phyloP scores from a whole-genome alignment of 2,797 vertebrate genomes.

The Schizopygopsis pylzovi region DNA sequence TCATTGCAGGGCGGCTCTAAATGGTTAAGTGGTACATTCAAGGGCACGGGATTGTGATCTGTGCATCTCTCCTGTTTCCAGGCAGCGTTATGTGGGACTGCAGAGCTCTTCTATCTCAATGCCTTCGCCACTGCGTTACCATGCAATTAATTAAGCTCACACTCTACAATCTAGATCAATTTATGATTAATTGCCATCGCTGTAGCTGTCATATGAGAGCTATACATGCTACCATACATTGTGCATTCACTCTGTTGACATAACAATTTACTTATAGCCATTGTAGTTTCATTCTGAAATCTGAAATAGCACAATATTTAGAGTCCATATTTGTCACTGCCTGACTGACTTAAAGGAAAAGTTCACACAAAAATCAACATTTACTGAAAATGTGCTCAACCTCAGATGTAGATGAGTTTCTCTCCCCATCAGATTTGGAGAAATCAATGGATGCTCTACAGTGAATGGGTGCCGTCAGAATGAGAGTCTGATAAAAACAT shows the following conservation, averaged over 20 bases:
- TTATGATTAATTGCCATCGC: neutral
- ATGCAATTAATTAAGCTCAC: neutral
- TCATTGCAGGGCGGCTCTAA: too few relatives aligned
- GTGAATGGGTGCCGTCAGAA: neutral
- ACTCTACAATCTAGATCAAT: neutral
- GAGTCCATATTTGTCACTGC: neutral
- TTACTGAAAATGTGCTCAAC: too few relatives aligned
- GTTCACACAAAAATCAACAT: neutral
- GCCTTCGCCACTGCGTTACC: neutral
- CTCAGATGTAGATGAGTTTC: neutral
- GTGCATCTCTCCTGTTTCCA: too few relatives aligned
- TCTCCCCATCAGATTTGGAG: neutral
- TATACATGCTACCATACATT: neutral
- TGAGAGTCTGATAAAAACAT: neutral
- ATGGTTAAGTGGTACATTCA: too few relatives aligned
- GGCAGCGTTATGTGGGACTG: neutral
- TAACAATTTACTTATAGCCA: neutral
- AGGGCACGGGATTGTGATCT: too few relatives aligned
- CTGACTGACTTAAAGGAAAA: neutral
- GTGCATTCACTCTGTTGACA: neutral
- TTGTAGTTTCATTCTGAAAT: neutral
- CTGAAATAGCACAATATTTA: neutral
- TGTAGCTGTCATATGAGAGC: neutral
- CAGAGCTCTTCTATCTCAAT: neutral
- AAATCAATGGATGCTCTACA: neutral